Base-by-base conservation (phyloP, 2,797 vertebrate species). In the Fistularia tabacaria region DNA sequence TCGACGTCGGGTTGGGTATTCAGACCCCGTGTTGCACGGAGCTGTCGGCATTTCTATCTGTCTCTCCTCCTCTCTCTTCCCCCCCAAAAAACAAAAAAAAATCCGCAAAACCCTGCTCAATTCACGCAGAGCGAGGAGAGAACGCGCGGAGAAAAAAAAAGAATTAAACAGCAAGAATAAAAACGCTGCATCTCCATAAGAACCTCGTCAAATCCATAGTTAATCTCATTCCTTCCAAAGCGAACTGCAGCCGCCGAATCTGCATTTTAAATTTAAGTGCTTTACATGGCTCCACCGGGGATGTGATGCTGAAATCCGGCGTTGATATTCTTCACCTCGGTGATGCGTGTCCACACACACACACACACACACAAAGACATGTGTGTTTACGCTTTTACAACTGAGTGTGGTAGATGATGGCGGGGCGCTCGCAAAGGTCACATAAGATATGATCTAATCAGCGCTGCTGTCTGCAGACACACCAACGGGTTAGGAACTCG, bases 381-480 rank as follows among this genome's bases (percentile, higher is more conserved):
- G 58, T 69, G 65, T 56, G 38, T 38, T 59, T 48, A 25, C 13
- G 64, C 76, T 54, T 73, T 61, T 46, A 63, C 62, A 72, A 70
- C 67, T 46, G 71, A 57, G 69, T 49, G 57, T 77, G 79, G 84
- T 79, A 52, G 77, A 88, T 75, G 76, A 76, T 50, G 25, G 50
- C 43, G 48, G 12, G 6, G 41, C 0, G 9, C 55, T 55, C 38
- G 55, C 37, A 83, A 86, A 87, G 81, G 84, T 85, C 83, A 78
- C 52, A 37, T 9, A 54, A 53, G 78, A 85, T 74, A 75, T 62
- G 62, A 81, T 69, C 73, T 77, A 73, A 78, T 84, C 70, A 68
- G 71, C 70, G 70, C 42, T 73, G 60, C 43, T 49, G 49, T 55
- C 58, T 25, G 65, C 61, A 51, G 70, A 74, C 60, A 51, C 59